A percentile compares a stretch with the other conserved stretches of the same genome.
These are phyloP conservation scores for Carposina sasakii DNA, from an alignment of 1,140 invertebrate species.

Conservation along the genomic window DNA sequence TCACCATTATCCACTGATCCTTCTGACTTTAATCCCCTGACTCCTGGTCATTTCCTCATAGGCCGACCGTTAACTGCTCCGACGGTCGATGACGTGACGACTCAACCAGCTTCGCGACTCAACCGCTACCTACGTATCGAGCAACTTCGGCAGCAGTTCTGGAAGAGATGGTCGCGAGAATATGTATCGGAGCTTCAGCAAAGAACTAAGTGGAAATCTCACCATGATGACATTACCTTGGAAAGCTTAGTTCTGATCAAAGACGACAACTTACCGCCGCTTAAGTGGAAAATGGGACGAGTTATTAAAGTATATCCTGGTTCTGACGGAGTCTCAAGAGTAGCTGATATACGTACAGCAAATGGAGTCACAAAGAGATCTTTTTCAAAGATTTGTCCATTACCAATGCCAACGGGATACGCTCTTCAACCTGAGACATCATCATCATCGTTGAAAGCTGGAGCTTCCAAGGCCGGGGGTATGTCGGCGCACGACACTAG, in stretches of 20 bases:
- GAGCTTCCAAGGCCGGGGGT: neutral
- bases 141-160: slow-evolving; percentile 6
- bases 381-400: neutral
- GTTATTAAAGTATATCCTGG: slow-evolving; percentile 15
- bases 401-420: neutral
- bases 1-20: slow-evolving; percentile 2
- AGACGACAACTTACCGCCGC: slow-evolving; percentile 2
- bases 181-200: slow-evolving; percentile 9
- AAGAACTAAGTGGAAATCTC: slow-evolving; percentile 1
- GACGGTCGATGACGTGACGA: neutral
- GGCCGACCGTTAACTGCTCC: slow-evolving; percentile 4
- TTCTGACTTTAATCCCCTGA: slow-evolving; percentile 1
- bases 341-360: neutral
- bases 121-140: neutral
- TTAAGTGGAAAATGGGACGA: slow-evolving; percentile 13
- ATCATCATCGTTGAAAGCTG: neutral
- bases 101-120: neutral
- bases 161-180: slow-evolving; percentile 5
- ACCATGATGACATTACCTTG: neutral
- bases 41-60: slow-evolving; percentile 11
- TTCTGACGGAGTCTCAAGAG: slow-evolving; percentile 9
- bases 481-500: neutral
- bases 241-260: slow-evolving; percentile 14
- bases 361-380: neutral
- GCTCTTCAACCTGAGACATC: neutral